A percentile compares a stretch with the other conserved stretches of the same genome.
phyloP scores from a whole-genome alignment of 2,888 invertebrate species.

The Macropis europaea region DNA sequence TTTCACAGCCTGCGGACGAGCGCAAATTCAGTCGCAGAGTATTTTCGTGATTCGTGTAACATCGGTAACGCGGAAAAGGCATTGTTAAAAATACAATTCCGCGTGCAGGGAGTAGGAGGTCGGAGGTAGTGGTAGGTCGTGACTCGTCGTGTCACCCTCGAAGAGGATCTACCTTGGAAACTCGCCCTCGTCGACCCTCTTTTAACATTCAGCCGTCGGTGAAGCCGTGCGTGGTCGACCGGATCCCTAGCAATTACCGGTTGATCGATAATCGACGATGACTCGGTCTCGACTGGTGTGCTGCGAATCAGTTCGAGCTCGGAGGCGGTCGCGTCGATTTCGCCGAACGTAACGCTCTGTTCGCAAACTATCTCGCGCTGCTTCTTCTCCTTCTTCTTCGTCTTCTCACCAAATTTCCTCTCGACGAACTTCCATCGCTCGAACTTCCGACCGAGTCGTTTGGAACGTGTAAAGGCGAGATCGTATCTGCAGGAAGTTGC shows the following conservation, averaged over 20 bases:
- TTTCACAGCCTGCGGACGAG: too few species aligned
- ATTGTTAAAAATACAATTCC: not conserved
- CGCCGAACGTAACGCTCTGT: not conserved
- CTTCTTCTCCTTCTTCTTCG: too few species aligned
- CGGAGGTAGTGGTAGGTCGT: conserved; percentile 31
- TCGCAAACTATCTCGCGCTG: too few species aligned
- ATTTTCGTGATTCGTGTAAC: too few species aligned
- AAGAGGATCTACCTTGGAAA: not conserved
- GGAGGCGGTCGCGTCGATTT: conserved; percentile 28
- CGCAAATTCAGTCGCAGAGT: too few species aligned
- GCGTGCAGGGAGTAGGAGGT: not conserved
- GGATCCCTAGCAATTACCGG: conserved; percentile 60
- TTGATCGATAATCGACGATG: conserved; percentile 76
- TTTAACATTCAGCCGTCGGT: conserved; percentile 1
- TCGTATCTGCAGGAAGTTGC: too few species aligned
- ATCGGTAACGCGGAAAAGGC: too few species aligned
- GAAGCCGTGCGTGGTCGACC: conserved; percentile 32
- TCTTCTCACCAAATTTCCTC: too few species aligned
- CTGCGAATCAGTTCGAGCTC: conserved; percentile 31
- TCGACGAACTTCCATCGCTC: too few species aligned
- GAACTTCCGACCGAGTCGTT: too few species aligned
- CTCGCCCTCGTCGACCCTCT: conserved; percentile 9
- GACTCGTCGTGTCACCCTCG: conserved; percentile 43
- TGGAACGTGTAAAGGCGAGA: too few species aligned
- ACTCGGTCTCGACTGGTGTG: conserved; percentile 41